phyloP scores from a whole-genome alignment of 2,113 vertebrate genomes.

The Poeciliopsis retropinna region DNA sequence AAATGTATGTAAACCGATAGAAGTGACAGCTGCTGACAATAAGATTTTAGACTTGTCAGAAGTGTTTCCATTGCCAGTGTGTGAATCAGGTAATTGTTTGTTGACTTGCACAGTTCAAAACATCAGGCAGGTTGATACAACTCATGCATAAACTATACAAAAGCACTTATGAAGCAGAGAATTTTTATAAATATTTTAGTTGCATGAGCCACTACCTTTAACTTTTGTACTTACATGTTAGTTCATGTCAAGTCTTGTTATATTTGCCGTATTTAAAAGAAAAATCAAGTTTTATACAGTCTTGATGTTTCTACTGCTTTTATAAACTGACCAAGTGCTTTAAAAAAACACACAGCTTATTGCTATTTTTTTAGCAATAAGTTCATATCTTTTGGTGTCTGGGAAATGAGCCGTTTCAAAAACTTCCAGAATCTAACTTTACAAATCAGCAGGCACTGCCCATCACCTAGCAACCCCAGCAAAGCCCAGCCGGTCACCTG shows the following conservation, averaged over 20 bases:
- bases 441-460: too few species aligned
- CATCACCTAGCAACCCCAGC: too few species aligned
- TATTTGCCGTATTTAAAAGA: background rate
- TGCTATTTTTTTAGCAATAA: too few species aligned
- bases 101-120: slow-evolving; percentile 39
- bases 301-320: too few species aligned
- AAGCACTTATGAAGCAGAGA: slow-evolving; percentile 68
- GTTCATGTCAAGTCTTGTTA: slow-evolving; percentile 10
- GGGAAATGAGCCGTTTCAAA: too few species aligned
- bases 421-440: too few species aligned
- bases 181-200: slow-evolving; percentile 71
- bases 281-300: too few species aligned
- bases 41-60: background rate
- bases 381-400: too few species aligned
- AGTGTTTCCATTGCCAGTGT: background rate
- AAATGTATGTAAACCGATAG: background rate
- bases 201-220: slow-evolving; percentile 29
- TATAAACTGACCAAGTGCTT: too few species aligned
- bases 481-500: too few species aligned
- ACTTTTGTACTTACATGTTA: slow-evolving; percentile 27
- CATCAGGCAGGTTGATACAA: slow-evolving; percentile 30
- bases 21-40: background rate
- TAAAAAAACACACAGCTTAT: too few species aligned
- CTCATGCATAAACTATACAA: slow-evolving; percentile 75
- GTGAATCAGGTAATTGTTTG: slow-evolving; percentile 36